Percentiles rank a stretch among this genome's conserved stretches.
These are phyloP conservation scores for Solen grandis DNA, from an alignment of 1,140 invertebrate species.

Conservation along the genomic window DNA sequence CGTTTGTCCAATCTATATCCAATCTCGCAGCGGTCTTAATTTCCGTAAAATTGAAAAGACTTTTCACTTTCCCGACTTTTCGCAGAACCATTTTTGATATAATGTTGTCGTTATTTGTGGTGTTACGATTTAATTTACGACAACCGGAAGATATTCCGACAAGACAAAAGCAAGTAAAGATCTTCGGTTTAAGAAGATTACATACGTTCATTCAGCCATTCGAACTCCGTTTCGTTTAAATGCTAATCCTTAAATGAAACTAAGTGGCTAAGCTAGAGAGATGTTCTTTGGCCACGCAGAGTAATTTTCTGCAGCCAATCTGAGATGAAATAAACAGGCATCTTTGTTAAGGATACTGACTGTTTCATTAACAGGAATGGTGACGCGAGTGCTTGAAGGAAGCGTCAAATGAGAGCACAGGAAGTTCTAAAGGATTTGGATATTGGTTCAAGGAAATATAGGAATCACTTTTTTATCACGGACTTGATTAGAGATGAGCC, in stretches of 20 bases:
- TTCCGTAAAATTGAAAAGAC: conserved; percentile 57
- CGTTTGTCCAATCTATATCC: too few relatives aligned
- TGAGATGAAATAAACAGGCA: too few relatives aligned
- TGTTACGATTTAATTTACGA: conserved; percentile 55
- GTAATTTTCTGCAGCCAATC: background rate
- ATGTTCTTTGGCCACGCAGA: background rate
- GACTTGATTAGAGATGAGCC: too few relatives aligned
- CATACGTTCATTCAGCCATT: conserved; percentile 1
- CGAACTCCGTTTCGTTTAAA: conserved; percentile 26
- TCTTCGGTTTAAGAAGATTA: conserved; percentile 51
- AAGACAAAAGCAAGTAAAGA: conserved; percentile 43
- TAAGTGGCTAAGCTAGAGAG: conserved; percentile 35
- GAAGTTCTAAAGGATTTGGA: too few relatives aligned
- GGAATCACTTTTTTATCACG: too few relatives aligned
- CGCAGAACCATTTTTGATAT: conserved; percentile 19
- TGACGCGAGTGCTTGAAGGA: too few relatives aligned
- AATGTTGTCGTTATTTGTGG: conserved; percentile 50
- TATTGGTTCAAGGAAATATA: too few relatives aligned
- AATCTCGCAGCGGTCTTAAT: conserved; percentile 45
- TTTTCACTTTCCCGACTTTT: conserved; percentile 13
- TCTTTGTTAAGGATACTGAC: too few relatives aligned
- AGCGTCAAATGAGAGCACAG: too few relatives aligned
- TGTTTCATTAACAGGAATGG: too few relatives aligned
- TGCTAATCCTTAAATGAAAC: conserved; percentile 50
- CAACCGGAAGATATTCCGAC: conserved; percentile 31